A percentile compares a stretch with the other conserved stretches of the same genome.
These are phyloP conservation scores for Bovichtus variegatus DNA, from an alignment of 2,797 vertebrate genomes.

Conservation along the genomic window DNA sequence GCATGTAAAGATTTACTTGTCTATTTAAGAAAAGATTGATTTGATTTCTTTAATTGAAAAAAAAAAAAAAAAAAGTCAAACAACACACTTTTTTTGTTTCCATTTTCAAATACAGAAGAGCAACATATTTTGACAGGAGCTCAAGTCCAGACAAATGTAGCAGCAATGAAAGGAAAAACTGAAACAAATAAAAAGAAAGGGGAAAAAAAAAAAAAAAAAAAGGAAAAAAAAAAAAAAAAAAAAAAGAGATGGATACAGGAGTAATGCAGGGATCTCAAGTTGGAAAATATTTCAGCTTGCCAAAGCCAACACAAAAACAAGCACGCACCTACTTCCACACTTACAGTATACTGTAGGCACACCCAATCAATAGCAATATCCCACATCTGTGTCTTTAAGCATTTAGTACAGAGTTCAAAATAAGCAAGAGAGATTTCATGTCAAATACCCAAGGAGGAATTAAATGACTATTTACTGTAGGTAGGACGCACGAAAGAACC, in stretches of 20 bases:
- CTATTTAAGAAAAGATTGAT: conserved; percentile 24
- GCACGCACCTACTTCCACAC: conserved; percentile 59
- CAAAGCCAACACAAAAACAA: conserved; percentile 73
- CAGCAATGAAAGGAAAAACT: conserved; percentile 29
- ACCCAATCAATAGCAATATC: conserved; percentile 66
- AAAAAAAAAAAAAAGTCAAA: too few relatives aligned
- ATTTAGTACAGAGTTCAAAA: conserved; percentile 65
- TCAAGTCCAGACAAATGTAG: conserved; percentile 58
- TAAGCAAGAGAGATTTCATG: conserved; percentile 55
- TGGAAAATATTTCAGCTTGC: conserved; percentile 74
- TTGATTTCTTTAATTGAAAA: conserved; percentile 17
- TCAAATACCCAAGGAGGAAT: conserved; percentile 72
- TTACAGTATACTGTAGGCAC: conserved; percentile 55
- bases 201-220: conserved; percentile 5
- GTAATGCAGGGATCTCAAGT: conserved; percentile 54
- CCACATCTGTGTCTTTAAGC: conserved; percentile 69
- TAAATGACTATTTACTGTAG: conserved; percentile 76
- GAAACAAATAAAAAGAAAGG: conserved; percentile 25
- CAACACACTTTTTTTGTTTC: conserved; percentile 41
- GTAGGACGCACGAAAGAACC: conserved; percentile 56
- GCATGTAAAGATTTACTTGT: conserved; percentile 12
- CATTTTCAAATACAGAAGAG: conserved; percentile 30
- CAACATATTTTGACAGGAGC: conserved; percentile 50
- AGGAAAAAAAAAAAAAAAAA: background rate
- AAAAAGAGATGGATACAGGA: conserved; percentile 31